Base-by-base conservation (phyloP, 53 echinoderm and acorn worm genomes). In the Apostichopus leukothele region DNA sequence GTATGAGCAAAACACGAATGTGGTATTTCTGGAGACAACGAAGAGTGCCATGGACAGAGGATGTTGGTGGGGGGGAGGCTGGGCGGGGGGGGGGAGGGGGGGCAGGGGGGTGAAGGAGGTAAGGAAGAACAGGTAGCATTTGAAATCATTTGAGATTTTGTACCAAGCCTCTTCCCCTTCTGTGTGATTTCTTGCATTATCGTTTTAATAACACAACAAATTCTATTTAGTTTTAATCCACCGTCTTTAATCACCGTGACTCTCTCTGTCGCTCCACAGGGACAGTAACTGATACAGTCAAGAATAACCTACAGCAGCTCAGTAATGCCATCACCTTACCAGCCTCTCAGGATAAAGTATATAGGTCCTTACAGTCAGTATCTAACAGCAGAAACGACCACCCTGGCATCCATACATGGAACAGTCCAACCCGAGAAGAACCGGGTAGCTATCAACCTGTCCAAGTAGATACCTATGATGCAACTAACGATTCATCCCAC, bases 301-400 rank as follows among this genome's bases (percentile, higher is more conserved):
- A 84, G 61, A 90, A 83, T 60, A 94, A 94, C 16, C 71, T 95
- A 13, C 92, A 93, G 74, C 93, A 95, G 78, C 88, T 95, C 12
- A 85, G 85, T 67, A 26, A 67, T 85, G 85, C 85, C 68, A 85
- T 85, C 60, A 85, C 67, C 68, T 11, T 67, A 13, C 85, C 85
- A 22, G 66, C 51, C 50, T 23, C 63, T 63, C 85, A 10, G 50
- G 85, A 85, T 27, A 21, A 21, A 2, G 23, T 67, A 16, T 85
- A 85, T 9, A 67, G 66, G 51, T 85, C 85, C 59, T 54, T 83
- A 52, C 60, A 90, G 83, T 74, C 74, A 25, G 50, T 27, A 74
- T 13, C 25, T 20, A 18, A 13, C 13, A n/a, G 2, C 18, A 16
- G 18, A 71, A 71, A 18, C 6, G 71, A 71, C 20, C n/a, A 71